These are phyloP conservation scores for Melitaea athalia DNA, from an alignment of 2,888 invertebrate species.

Conservation along the genomic window DNA sequence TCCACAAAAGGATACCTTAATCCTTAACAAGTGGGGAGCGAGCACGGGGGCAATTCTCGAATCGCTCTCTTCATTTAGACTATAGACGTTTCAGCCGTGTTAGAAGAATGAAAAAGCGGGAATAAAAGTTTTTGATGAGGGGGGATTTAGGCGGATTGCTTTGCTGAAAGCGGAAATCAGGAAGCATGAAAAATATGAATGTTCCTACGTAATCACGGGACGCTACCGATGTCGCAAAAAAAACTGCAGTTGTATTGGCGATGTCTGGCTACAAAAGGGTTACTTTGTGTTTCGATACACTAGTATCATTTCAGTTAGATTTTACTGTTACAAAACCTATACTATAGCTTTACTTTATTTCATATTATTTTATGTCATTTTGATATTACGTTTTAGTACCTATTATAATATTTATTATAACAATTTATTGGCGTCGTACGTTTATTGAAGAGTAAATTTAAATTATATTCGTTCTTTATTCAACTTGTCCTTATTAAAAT, in stretches of 20 bases:
- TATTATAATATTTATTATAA: no score
- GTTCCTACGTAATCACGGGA: constrained; percentile 33
- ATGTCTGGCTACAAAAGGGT: background rate
- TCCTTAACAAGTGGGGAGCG: constrained; percentile 76
- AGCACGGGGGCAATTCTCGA: constrained; percentile 60
- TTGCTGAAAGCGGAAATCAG: constrained; percentile 28
- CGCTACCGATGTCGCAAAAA: constrained; percentile 18
- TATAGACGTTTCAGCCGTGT: constrained; percentile 28
- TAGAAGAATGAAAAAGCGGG: constrained; percentile 35
- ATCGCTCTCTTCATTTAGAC: constrained; percentile 50
- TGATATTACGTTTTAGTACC: no score
- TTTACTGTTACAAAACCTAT: background rate
- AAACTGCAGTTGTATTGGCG: constrained; percentile 7
- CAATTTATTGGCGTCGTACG: no score
- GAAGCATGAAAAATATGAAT: constrained; percentile 30
- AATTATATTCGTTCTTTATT: background rate
- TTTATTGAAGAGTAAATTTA: background rate
- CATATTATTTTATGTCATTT: no score
- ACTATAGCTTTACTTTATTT: no score
- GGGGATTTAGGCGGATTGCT: constrained; percentile 35
- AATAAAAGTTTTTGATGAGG: constrained; percentile 37
- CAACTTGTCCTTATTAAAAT: background rate
- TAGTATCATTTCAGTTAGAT: background rate
- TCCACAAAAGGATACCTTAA: constrained; percentile 81
- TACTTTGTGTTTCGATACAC: background rate